A percentile compares a stretch with the other conserved stretches of the same genome.
phyloP scores from a whole-genome alignment of 2,888 invertebrate genomes.

The Tribolium freemani region DNA sequence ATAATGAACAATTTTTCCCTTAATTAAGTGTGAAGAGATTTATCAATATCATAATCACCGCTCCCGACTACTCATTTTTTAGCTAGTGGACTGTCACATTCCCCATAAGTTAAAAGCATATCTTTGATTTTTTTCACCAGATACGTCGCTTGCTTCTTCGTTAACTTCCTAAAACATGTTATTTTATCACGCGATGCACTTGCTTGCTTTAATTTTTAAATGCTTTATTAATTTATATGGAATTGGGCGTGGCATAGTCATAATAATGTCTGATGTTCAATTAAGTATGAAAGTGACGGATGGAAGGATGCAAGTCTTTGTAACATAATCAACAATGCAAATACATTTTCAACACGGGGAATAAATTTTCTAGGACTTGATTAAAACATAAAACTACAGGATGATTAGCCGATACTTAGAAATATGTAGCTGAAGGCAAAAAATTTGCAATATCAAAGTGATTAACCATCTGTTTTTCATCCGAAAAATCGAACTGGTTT shows the following conservation, averaged over 20 bases:
- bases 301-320: neutral
- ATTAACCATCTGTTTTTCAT: neutral
- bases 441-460: neutral
- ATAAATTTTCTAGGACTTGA: too few species aligned
- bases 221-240: slow-evolving; percentile 1
- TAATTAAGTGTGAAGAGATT: neutral
- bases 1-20: neutral
- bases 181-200: slow-evolving; percentile 4
- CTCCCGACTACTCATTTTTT: neutral
- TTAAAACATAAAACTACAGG: too few species aligned
- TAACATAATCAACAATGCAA: neutral
- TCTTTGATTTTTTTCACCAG: neutral
- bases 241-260: neutral
- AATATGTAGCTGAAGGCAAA: too few species aligned
- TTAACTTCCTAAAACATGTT: slow-evolving; percentile 14
- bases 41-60: neutral
- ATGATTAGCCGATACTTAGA: too few species aligned
- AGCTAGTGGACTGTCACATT: neutral
- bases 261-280: neutral
- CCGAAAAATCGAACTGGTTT: neutral
- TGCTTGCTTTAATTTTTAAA: neutral
- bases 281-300: too few species aligned
- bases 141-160: slow-evolving; percentile 1
- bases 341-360: too few species aligned
- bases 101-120: neutral